Evolutionary conservation across 1,140 invertebrate genomes (phyloP).

Genomic region (Metopolophium dirhodum): DNA sequence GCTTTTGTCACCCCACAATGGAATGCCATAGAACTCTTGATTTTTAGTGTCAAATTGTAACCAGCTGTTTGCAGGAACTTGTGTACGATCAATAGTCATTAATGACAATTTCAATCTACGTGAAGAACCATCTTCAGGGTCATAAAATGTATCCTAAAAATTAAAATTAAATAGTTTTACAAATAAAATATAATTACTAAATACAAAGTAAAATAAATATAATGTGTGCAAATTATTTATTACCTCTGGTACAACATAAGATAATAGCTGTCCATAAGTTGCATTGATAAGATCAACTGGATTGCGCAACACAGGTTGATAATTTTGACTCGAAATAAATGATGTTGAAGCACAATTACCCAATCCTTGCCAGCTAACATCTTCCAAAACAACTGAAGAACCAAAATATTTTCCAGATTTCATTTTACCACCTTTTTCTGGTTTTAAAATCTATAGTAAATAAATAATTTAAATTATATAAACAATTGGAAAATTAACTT

Average conservation of each 20-base stretch:
- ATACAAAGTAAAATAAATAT: background rate
- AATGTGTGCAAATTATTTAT: slow-evolving; percentile 64
- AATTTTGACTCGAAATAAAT: slow-evolving; percentile 68
- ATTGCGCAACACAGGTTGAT: slow-evolving; percentile 78
- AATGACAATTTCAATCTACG: slow-evolving; percentile 76
- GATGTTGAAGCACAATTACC: slow-evolving; percentile 67
- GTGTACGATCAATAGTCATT: slow-evolving; percentile 73
- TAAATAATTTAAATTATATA: slow-evolving; percentile 12
- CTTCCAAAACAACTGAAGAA: slow-evolving; percentile 37
- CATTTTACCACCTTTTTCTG: slow-evolving; percentile 33
- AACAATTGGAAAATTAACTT: background rate
- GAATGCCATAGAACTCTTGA: slow-evolving; percentile 88
- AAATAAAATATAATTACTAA: background rate
- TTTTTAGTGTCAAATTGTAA: slow-evolving; percentile 87
- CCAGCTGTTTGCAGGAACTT: slow-evolving; percentile 77
- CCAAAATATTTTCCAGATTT: slow-evolving; percentile 35
- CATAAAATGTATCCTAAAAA: slow-evolving; percentile 84
- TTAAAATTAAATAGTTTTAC: slow-evolving; percentile 49
- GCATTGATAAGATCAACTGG: slow-evolving; percentile 84
- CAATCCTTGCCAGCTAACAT: slow-evolving; percentile 66
- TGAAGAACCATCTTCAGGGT: slow-evolving; percentile 82
- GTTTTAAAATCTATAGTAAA: slow-evolving; percentile 44
- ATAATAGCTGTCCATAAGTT: slow-evolving; percentile 76
- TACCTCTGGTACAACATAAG: slow-evolving; percentile 80
- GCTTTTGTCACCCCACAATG: slow-evolving; percentile 72